phyloP scores from a whole-genome alignment of 2,888 invertebrate genomes.

The Fragum fragum region DNA sequence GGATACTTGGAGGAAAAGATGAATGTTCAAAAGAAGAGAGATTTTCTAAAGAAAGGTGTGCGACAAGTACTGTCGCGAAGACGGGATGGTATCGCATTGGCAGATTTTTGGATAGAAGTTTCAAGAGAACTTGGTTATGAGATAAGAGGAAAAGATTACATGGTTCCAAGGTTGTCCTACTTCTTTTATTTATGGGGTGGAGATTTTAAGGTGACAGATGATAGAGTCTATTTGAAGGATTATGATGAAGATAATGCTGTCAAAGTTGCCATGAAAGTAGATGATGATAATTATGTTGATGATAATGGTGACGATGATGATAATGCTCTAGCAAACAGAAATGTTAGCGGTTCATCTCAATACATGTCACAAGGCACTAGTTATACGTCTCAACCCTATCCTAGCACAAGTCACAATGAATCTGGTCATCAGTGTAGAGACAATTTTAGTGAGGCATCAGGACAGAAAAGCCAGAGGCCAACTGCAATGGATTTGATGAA shows the following conservation, averaged over 20 bases:
- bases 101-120: conserved; percentile 14
- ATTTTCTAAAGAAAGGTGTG: conserved; percentile 5
- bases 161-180: conserved; percentile 17
- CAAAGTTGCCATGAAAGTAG: not conserved
- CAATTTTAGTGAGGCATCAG: not conserved
- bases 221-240: not conserved
- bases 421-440: not conserved
- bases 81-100: conserved; percentile 10
- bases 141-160: conserved; percentile 14
- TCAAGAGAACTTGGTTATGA: conserved; percentile 8
- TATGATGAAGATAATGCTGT: not conserved
- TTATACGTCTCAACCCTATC: not conserved
- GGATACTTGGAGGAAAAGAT: not conserved
- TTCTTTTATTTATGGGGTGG: conserved; percentile 19
- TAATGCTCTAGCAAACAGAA: not conserved
- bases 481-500: conserved; percentile 12
- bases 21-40: conserved; percentile 8
- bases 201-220: not conserved
- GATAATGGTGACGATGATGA: not conserved
- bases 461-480: not conserved
- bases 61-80: not conserved
- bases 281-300: not conserved
- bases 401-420: not conserved
- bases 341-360: not conserved
- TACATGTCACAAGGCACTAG: not conserved